phyloP scores from a whole-genome alignment of 2,113 vertebrate species.

The Regulus satrapa region DNA sequence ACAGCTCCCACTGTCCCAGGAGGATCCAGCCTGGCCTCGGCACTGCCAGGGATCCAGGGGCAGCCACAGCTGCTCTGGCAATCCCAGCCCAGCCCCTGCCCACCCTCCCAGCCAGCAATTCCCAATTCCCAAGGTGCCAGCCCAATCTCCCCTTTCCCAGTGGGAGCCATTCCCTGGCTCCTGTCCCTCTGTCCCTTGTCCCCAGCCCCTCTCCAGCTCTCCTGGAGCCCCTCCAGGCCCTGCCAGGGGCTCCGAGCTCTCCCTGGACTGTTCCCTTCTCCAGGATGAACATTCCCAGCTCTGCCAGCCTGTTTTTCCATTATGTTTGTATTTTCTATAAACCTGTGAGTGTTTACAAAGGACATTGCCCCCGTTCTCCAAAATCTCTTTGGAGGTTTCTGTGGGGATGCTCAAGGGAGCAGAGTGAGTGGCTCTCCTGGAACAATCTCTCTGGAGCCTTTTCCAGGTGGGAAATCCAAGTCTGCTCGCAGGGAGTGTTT shows the following conservation, averaged over 20 bases:
- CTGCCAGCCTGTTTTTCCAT: not conserved
- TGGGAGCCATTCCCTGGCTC: not conserved
- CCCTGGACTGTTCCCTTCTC: not conserved
- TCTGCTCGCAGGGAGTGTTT: not conserved
- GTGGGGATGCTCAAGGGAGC: not conserved
- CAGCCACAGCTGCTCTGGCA: not conserved
- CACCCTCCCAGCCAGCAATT: no score
- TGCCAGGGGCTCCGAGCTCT: fast-evolving
- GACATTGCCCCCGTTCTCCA: fast-evolving
- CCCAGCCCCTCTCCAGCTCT: not conserved
- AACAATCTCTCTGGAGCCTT: not conserved
- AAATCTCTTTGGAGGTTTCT: not conserved
- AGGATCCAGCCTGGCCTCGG: fast-evolving
- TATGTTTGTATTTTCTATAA: not conserved
- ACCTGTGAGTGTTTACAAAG: not conserved
- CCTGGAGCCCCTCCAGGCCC: not conserved
- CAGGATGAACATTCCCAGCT: not conserved
- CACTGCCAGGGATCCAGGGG: not conserved
- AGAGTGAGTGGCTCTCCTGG: not conserved
- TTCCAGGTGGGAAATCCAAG: not conserved
- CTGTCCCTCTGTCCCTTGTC: not conserved
- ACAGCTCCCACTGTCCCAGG: fast-evolving
- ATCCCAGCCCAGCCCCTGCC: not conserved
- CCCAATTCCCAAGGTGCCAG: not conserved
- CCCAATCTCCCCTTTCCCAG: not conserved